Conservation (phyloP, 2,113 vertebrate genomes). For the Calcarius ornatus region DNA sequence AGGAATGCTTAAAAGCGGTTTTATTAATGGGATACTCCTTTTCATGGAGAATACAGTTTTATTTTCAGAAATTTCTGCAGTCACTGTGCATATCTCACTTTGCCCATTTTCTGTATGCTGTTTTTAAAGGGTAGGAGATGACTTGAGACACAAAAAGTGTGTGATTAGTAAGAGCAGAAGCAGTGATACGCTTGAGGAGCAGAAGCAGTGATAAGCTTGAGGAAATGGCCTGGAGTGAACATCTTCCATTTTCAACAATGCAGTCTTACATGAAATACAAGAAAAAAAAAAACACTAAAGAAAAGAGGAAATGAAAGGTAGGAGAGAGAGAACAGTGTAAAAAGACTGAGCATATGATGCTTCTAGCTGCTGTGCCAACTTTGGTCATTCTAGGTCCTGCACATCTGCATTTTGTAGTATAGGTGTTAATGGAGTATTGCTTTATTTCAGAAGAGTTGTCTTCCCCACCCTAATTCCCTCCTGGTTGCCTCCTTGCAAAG, state of each 20-base stretch:
- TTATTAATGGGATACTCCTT: neutral
- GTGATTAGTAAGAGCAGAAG: neutral
- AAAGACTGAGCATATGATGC: neutral
- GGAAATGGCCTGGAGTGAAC: neutral
- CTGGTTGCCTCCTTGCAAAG: neutral
- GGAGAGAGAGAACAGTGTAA: neutral
- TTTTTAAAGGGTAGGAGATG: neutral
- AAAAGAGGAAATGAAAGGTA: neutral
- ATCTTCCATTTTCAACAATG: neutral
- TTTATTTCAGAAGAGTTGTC: neutral
- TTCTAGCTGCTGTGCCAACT: neutral
- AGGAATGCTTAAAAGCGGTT: neutral
- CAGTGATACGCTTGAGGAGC: neutral
- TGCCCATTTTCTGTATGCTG: neutral
- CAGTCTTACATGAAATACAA: neutral
- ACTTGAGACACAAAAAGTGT: neutral
- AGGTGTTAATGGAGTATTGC: neutral
- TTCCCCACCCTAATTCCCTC: neutral
- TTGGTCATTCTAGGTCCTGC: neutral
- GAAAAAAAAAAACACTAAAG: neutral
- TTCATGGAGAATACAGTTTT: fast-evolving
- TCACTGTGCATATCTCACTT: neutral
- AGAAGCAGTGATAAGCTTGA: neutral
- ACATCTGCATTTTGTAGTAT: neutral
- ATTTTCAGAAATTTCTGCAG: neutral